Conservation (phyloP, 2,888 invertebrate genomes). For the Dione vanillae region DNA sequence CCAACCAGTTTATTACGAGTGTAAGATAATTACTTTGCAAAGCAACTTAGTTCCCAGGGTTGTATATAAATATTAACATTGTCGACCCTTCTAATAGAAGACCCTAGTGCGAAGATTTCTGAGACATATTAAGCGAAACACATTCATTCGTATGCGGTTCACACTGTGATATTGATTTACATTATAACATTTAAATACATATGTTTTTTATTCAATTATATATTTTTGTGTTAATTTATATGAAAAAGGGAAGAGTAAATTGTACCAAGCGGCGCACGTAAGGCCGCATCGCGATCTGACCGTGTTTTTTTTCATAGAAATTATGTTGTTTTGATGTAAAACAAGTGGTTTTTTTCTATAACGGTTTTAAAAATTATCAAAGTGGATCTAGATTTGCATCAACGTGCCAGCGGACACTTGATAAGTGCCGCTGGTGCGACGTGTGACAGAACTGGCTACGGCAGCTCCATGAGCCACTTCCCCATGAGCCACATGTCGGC, state of each 20-base stretch:
- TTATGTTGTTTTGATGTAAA: slow-evolving; percentile 53
- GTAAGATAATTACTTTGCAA: slow-evolving; percentile 52
- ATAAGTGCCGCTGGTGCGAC: slow-evolving; percentile 91
- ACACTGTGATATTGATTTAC: not conserved
- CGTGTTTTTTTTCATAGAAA: slow-evolving; percentile 59
- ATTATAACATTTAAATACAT: not conserved
- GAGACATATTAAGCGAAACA: slow-evolving; percentile 34
- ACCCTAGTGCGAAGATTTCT: slow-evolving; percentile 35
- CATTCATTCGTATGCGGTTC: slow-evolving; percentile 15
- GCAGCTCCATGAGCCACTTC: slow-evolving; percentile 85
- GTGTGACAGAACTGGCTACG: slow-evolving; percentile 87
- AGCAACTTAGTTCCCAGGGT: slow-evolving; percentile 46
- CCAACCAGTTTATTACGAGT: slow-evolving; percentile 37
- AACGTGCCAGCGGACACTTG: slow-evolving; percentile 90
- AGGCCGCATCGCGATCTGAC: slow-evolving; percentile 61
- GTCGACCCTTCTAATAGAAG: slow-evolving; percentile 54
- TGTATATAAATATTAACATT: slow-evolving; percentile 53
- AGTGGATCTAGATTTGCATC: slow-evolving; percentile 91
- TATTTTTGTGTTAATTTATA: no score
- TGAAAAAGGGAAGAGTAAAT: slow-evolving; percentile 52
- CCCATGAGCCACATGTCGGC: slow-evolving; percentile 82
- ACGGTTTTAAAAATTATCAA: slow-evolving; percentile 79
- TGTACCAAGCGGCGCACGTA: slow-evolving; percentile 71
- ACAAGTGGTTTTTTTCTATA: slow-evolving; percentile 55
- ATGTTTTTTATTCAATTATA: no score